Evolutionary conservation across 2,113 vertebrate species (phyloP), one percentile per base, ranked within the genome.

Genomic region (Oryzias woworae): DNA sequence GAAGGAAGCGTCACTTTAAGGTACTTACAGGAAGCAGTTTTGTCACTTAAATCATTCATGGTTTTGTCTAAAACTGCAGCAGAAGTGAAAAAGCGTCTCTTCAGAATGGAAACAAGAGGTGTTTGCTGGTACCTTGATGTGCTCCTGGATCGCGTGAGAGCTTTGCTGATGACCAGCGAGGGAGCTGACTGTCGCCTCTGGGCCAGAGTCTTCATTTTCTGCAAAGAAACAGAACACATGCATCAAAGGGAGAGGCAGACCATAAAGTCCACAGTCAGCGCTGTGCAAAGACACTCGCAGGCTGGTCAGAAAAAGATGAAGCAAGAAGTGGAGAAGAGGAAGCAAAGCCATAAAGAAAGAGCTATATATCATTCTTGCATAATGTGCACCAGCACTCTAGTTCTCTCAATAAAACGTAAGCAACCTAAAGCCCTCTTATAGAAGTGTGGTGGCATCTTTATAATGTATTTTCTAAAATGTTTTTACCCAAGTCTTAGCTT

Each of bases 151-250:
- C 94, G 95, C 77, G 93, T 94, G 54, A 98, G 93, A 7, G 95
- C 94, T 94, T 96, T 98, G 85, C 95, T 96, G 83, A 96, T 91
- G 80, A 96, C 93, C 69, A 98, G 85, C 16, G 96, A 97, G 0
- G 96, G 95, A 58, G 95, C 96, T 0, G 95, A 98, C 86, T 95
- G 94, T 24, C 95, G 92, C 75, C 96, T 95, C 76, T 96, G 96
- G 49, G 94, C 93, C 85, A 96, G 80, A 49, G 93, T 95, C 92
- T 97, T 97, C 95, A 96, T 95, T 89, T 95, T 96, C 94, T 96
- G 71, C 47, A 48, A 47, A 18, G 47, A 3, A 48, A 20, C 7
- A 15, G n/a, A n/a, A 57, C 28, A 53, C 24, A 17, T 5, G 17
- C 42, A 61, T 78, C 18, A 79, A 4, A 36, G 3, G 14, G 14